Percentiles rank a stretch among this genome's conserved stretches.
These are phyloP conservation scores for Trididemnum clinides DNA, from an alignment of 23 tunicate genomes.

Conservation along the genomic window DNA sequence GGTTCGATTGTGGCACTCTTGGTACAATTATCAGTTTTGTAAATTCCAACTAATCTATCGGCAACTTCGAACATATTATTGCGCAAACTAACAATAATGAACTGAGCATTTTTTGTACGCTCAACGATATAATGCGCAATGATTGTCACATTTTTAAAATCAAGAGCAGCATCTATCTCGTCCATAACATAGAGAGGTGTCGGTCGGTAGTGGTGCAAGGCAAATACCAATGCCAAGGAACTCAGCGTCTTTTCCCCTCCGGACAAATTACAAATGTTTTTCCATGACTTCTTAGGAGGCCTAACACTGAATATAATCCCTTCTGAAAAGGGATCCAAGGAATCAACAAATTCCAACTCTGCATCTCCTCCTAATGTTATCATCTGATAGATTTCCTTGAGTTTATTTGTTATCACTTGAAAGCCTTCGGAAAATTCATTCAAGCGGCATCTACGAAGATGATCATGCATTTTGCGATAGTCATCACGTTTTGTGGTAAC, in stretches of 20 bases:
- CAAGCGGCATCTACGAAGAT: slow-evolving; percentile 67
- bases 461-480: slow-evolving; percentile 58
- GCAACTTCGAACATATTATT: slow-evolving; percentile 96
- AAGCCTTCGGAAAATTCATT: slow-evolving; percentile 88
- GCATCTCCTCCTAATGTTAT: slow-evolving; percentile 98
- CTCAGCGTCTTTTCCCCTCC: slow-evolving; percentile 97
- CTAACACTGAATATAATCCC: slow-evolving; percentile 94
- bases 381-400: slow-evolving; percentile 97
- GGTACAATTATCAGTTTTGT: slow-evolving; percentile 97
- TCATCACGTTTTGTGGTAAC: slow-evolving; percentile 74
- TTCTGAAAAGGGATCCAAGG: slow-evolving; percentile 95
- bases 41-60: slow-evolving; percentile 90
- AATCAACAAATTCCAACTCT: slow-evolving; percentile 92
- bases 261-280: slow-evolving; percentile 88
- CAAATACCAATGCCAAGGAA: slow-evolving; percentile 91
- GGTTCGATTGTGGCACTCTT: slow-evolving; percentile 84
- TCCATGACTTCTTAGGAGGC: slow-evolving; percentile 99
- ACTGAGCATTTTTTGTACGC: slow-evolving; percentile 90
- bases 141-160: slow-evolving; percentile 92
- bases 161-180: slow-evolving; percentile 98
- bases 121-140: slow-evolving; percentile 90
- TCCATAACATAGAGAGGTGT: slow-evolving; percentile 99
- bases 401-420: slow-evolving; percentile 78
- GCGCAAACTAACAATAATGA: slow-evolving; percentile 89
- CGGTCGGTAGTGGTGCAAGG: slow-evolving; percentile 96